A percentile compares a stretch with the other conserved stretches of the same genome.
These are phyloP conservation scores for Amiota mariae DNA, from an alignment of 2,888 invertebrate species.

Conservation along the genomic window DNA sequence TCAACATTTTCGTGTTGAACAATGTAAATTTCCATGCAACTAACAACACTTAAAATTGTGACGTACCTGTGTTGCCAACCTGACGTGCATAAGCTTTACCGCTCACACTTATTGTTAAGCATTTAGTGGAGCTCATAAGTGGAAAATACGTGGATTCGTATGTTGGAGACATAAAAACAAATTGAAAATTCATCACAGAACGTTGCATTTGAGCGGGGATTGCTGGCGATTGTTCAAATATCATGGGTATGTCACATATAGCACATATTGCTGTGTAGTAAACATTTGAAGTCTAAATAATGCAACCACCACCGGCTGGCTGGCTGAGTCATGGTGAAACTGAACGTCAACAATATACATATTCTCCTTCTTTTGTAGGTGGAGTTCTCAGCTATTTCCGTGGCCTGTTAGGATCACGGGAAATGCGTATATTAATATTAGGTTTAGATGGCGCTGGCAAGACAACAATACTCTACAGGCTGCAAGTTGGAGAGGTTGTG, in stretches of 20 bases:
- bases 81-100: no score
- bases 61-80: no score
- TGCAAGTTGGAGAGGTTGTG: conserved; percentile 99
- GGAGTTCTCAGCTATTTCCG: conserved; percentile 97
- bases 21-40: background rate
- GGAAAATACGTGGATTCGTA: no score
- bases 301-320: conserved; percentile 3
- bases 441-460: conserved; percentile 99
- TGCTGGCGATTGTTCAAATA: conserved; percentile 17
- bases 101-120: no score
- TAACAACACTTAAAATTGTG: no score
- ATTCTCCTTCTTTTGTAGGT: conserved; percentile 76
- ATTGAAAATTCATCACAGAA: background rate
- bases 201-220: conserved; percentile 25
- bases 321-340: conserved; percentile 16
- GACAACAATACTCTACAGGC: conserved; percentile 97
- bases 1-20: background rate
- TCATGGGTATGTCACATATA: conserved; percentile 35
- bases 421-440: conserved; percentile 97
- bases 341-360: conserved; percentile 13
- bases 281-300: background rate
- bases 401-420: conserved; percentile 94
- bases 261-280: background rate
- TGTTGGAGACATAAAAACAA: background rate
- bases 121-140: no score